Evolutionary conservation across 2,113 vertebrate species (phyloP), one percentile per base, ranked within the genome.

Genomic region (Mola mola): DNA sequence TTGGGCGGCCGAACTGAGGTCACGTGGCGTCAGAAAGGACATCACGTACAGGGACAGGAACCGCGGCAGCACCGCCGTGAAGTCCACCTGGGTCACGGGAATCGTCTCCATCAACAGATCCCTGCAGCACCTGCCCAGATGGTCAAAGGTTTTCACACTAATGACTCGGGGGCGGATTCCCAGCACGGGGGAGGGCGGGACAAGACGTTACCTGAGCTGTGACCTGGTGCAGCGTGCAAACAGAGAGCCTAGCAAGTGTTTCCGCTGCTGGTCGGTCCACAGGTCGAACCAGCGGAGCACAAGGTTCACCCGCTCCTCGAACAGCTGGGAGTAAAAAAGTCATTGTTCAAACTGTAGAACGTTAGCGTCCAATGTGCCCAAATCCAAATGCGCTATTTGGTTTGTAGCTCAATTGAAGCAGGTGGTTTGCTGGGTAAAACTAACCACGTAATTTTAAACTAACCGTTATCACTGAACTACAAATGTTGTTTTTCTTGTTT

Each of bases 211-310:
- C 94, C 86, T 93, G 71, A 94, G 81, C 64, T 96, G 95, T 6
- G 93, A 89, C 51, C 80, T 91, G 38, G 72, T 87, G 85, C 94
- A 93, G 53, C 83, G 89, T 29, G 50, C 53, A 46, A 96, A 72
- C 53, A 96, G 89, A 4, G 63, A 38, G 47, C 79, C 62, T 60
- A 96, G 75, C 72, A 95, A 90, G 22, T 91, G 89, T 79, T 93
- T 94, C 53, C 93, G 90, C 86, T 96, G 95, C 22, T 78, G 72
- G 76, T 94, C 92, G 0, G 90, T 94, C 95, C 95, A 96, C 50
- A 96, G 82, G 66, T 95, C 93, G 87, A 95, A 96, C 95, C 95
- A 96, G 65, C 93, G 94, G 22, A 91, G 73, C 81, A 94, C 75
- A 1, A 96, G 92, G n/a, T 77, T 85, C 19, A 89, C 81, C 85